phyloP scores from a whole-genome alignment of 2,113 vertebrate species.

The Heterotis niloticus region DNA sequence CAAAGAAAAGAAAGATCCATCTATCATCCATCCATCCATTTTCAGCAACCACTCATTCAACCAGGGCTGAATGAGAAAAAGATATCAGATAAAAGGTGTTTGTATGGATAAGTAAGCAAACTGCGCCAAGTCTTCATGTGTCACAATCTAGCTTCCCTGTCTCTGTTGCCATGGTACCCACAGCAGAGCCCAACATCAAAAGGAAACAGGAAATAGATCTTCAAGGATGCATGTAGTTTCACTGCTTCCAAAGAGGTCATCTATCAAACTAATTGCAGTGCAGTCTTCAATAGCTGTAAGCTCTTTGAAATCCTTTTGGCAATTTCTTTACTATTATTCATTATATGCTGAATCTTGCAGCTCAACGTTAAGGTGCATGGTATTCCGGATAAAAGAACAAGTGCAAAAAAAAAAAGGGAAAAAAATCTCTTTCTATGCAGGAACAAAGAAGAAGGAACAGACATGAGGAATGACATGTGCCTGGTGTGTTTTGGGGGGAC shows the following conservation, averaged over 20 bases:
- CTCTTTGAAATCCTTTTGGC: not conserved
- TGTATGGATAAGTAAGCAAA: not conserved
- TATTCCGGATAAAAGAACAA: too few relatives aligned
- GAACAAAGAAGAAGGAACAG: too few relatives aligned
- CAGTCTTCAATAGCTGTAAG: not conserved
- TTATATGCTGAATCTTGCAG: not conserved
- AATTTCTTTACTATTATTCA: constrained; percentile 2
- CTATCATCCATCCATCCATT: not conserved
- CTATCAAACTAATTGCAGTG: not conserved
- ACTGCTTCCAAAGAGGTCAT: not conserved
- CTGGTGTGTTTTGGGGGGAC: too few relatives aligned
- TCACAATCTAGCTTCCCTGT: not conserved
- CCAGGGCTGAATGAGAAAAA: not conserved
- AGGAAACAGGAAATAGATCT: constrained; percentile 12
- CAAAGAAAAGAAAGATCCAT: not conserved
- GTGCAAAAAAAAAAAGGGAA: too few relatives aligned
- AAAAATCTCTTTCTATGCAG: too few relatives aligned
- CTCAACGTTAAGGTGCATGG: too few relatives aligned
- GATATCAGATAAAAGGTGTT: not conserved
- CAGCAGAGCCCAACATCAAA: not conserved
- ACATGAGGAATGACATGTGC: too few relatives aligned
- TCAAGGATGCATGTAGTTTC: not conserved
- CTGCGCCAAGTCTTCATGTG: not conserved
- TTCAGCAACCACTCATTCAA: not conserved
- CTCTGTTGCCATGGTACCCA: constrained; percentile 14